Conservation (phyloP, 2,888 invertebrate genomes). For the Lycocerus yunnanus region DNA sequence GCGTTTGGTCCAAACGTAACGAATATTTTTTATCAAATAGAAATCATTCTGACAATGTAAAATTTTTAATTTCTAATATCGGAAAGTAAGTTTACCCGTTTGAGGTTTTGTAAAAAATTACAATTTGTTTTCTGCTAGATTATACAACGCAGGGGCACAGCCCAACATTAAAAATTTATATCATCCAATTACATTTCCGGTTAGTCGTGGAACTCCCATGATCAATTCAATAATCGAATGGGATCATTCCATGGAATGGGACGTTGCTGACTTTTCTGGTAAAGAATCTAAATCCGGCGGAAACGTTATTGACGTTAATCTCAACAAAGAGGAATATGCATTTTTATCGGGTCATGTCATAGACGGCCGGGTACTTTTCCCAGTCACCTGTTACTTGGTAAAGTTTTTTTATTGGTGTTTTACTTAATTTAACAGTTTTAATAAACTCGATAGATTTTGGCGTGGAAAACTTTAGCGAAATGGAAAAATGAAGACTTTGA, state of each 20-base stretch:
- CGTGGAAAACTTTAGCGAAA: constrained; percentile 88
- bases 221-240: constrained; percentile 84
- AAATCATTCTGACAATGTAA: constrained; percentile 74
- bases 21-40: constrained; percentile 84
- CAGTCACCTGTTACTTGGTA: constrained; percentile 92
- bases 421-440: neutral
- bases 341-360: constrained; percentile 87
- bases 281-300: constrained; percentile 72
- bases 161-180: constrained; percentile 76
- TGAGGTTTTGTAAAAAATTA: neutral
- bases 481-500: constrained; percentile 73
- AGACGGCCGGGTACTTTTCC: constrained; percentile 92
- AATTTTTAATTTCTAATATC: constrained; percentile 76
- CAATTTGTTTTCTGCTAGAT: constrained; percentile 57
- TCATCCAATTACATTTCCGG: constrained; percentile 80
- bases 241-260: constrained; percentile 92
- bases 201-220: constrained; percentile 89
- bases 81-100: constrained; percentile 68
- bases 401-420: constrained; percentile 1
- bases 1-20: constrained; percentile 74
- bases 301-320: constrained; percentile 74
- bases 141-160: constrained; percentile 80
- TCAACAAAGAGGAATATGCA: constrained; percentile 73
- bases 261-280: constrained; percentile 75
- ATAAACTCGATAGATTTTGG: constrained; percentile 63